Conservation (phyloP, 2,113 vertebrate species). For the Seriola rivoliana region DNA sequence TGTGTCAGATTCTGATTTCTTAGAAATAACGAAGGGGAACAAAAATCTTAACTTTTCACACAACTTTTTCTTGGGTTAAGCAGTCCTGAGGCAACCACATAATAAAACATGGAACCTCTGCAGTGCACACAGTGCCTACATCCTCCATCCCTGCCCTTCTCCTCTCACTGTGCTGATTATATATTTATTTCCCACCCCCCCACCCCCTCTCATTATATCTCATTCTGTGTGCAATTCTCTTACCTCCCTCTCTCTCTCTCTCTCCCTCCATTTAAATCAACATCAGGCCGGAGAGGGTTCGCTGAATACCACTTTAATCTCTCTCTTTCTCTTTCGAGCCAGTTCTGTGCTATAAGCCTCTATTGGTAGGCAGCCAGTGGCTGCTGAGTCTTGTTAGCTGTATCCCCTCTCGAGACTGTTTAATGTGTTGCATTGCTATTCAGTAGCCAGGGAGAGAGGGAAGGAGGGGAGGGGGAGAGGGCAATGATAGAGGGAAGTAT, state of each 20-base stretch:
- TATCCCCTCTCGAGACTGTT: constrained; percentile 56
- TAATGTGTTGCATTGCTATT: constrained; percentile 63
- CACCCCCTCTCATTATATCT: constrained; percentile 30
- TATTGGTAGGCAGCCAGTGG: constrained; percentile 67
- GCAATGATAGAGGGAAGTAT: constrained; percentile 24
- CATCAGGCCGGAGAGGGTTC: constrained; percentile 35
- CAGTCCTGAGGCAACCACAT: background rate
- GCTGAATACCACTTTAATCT: constrained; percentile 69
- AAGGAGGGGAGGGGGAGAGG: background rate
- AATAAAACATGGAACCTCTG: constrained; percentile 27
- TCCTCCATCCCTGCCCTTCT: constrained; percentile 36
- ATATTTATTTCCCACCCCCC: constrained; percentile 41
- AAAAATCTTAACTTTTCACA: background rate
- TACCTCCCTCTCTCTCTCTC: constrained; percentile 32
- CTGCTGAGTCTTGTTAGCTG: constrained; percentile 63
- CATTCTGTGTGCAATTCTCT: constrained; percentile 41
- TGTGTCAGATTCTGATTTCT: no score
- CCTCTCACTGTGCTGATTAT: constrained; percentile 38
- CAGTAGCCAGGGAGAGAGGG: constrained; percentile 12
- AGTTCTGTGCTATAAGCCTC: constrained; percentile 54
- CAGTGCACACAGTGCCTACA: background rate
- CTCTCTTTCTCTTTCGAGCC: constrained; percentile 35
- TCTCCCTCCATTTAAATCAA: constrained; percentile 50
- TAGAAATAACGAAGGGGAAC: background rate
- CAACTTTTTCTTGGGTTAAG: background rate